Evolutionary conservation across 2,797 vertebrate species (phyloP).

Genomic region (Scomberomorus guttatus): DNA sequence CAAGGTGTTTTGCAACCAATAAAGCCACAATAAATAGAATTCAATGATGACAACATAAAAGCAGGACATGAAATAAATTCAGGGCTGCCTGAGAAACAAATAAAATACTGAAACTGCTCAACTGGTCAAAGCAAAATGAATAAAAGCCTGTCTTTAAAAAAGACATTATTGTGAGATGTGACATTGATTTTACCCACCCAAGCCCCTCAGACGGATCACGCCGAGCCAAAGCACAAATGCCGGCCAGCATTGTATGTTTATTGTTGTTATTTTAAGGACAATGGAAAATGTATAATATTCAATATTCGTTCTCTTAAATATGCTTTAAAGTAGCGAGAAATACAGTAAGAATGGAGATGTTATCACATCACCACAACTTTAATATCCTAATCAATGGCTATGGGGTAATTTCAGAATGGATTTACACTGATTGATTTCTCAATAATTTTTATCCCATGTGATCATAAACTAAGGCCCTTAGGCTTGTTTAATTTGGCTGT

Average conservation of each 20-base stretch:
- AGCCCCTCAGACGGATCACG: slow-evolving; percentile 24
- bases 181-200: slow-evolving; percentile 42
- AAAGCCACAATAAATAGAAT: slow-evolving; percentile 32
- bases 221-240: slow-evolving; percentile 8
- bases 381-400: slow-evolving; percentile 44
- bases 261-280: background rate
- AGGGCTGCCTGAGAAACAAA: slow-evolving; percentile 9
- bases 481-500: slow-evolving; percentile 37
- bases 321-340: slow-evolving; percentile 21
- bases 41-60: slow-evolving; percentile 28
- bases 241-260: slow-evolving; percentile 7
- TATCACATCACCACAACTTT: slow-evolving; percentile 28
- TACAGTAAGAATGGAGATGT: background rate
- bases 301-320: slow-evolving; percentile 16
- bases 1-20: slow-evolving; percentile 36
- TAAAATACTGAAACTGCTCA: slow-evolving; percentile 11
- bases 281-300: background rate
- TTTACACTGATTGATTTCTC: slow-evolving; percentile 63
- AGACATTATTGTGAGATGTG: slow-evolving; percentile 4
- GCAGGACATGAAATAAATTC: slow-evolving; percentile 38
- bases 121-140: slow-evolving; percentile 35
- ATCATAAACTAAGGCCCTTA: slow-evolving; percentile 31
- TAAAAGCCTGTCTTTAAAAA: slow-evolving; percentile 17
- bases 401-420: slow-evolving; percentile 44
- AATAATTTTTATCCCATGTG: slow-evolving; percentile 34